Conservation (phyloP, 2,113 vertebrate species). For the Ellobius talpinus region DNA sequence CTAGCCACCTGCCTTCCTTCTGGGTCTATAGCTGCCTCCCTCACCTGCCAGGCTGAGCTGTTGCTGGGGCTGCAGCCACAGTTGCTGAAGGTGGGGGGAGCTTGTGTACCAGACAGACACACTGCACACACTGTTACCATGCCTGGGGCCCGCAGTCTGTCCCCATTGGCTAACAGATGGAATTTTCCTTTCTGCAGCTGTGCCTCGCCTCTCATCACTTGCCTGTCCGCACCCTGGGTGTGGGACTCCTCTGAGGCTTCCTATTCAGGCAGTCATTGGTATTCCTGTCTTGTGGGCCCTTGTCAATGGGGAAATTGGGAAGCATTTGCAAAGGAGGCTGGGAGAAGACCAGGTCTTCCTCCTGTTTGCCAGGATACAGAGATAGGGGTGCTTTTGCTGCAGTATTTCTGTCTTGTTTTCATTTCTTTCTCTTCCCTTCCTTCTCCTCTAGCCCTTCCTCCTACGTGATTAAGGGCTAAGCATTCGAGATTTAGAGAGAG, state of each 20-base stretch:
- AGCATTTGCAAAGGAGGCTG: slow-evolving; percentile 1
- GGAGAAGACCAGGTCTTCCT: background rate
- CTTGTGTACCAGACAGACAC: background rate
- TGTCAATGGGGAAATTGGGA: background rate
- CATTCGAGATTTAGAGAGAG: slow-evolving; percentile 55
- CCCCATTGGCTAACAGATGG: slow-evolving; percentile 10
- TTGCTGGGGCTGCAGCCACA: background rate
- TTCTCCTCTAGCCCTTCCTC: background rate
- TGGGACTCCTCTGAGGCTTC: slow-evolving; percentile 2
- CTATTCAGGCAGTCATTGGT: slow-evolving; percentile 49
- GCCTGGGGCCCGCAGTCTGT: background rate
- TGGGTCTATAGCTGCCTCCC: background rate
- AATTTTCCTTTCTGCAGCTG: slow-evolving; percentile 77
- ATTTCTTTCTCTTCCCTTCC: background rate
- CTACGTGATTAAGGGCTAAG: background rate
- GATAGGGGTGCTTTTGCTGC: background rate
- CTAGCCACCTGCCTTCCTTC: background rate
- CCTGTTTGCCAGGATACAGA: slow-evolving; percentile 20
- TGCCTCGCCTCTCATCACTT: slow-evolving; percentile 9
- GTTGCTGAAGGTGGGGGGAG: slow-evolving; percentile 60
- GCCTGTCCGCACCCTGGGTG: slow-evolving; percentile 25
- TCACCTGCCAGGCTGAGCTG: background rate
- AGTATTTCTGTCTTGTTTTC: slow-evolving; percentile 53
- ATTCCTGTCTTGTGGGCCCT: slow-evolving; percentile 42
- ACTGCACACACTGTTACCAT: background rate